Percentiles rank a stretch among this genome's conserved stretches.
phyloP scores from a whole-genome alignment of 2,888 invertebrate genomes.

The Drosophila nr. fundita region DNA sequence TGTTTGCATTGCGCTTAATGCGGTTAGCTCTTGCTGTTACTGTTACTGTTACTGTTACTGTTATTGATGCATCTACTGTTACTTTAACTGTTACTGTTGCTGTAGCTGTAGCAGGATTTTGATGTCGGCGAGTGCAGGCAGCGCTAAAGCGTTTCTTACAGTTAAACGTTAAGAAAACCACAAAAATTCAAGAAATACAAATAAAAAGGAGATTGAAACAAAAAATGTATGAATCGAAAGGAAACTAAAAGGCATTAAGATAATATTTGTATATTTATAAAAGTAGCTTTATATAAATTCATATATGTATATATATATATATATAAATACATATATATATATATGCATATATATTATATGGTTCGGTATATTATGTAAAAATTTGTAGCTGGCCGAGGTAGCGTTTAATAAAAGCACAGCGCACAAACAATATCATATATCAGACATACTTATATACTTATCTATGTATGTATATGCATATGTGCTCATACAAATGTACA shows the following conservation, averaged over 20 bases:
- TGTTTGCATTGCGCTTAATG: constrained; percentile 28
- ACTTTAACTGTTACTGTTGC: constrained; percentile 39
- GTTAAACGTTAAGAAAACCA: constrained; percentile 40
- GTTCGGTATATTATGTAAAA: constrained; percentile 25
- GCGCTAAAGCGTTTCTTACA: constrained; percentile 65
- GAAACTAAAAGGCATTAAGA: constrained; percentile 35
- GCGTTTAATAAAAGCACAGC: constrained; percentile 37
- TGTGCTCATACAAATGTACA: constrained; percentile 2
- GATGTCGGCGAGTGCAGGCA: constrained; percentile 64
- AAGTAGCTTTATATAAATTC: constrained; percentile 22
- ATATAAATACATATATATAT: background rate
- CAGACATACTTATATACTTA: constrained; percentile 40
- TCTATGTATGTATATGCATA: constrained; percentile 5
- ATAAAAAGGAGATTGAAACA: constrained; percentile 1
- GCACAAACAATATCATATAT: constrained; percentile 32
- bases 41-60: constrained; percentile 35
- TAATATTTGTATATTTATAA: constrained; percentile 27
- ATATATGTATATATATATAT: constrained; percentile 6
- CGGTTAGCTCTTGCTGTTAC: constrained; percentile 40
- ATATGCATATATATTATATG: constrained; percentile 14
- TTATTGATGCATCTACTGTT: constrained; percentile 22
- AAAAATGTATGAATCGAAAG: constrained; percentile 17
- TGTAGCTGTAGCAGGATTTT: constrained; percentile 61
- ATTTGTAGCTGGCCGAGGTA: constrained; percentile 24
- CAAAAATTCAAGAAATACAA: constrained; percentile 27